Evolutionary conservation across 2,113 vertebrate genomes (phyloP).

Genomic region (Puma concolor): DNA sequence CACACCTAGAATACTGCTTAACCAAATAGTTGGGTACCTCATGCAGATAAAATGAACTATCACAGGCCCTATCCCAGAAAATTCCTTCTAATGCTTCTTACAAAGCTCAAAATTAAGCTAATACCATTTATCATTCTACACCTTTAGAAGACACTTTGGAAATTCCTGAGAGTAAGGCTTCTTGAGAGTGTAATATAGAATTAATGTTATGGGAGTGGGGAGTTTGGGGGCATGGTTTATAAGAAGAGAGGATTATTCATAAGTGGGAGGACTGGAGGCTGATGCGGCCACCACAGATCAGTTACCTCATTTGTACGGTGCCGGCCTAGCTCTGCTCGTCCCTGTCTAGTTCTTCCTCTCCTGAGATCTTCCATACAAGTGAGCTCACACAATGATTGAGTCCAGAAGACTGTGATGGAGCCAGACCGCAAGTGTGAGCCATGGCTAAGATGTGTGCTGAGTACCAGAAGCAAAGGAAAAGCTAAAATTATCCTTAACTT

Average conservation of each 20-base stretch:
- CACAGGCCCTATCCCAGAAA: not conserved
- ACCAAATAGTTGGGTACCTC: not conserved
- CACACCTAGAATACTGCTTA: not conserved
- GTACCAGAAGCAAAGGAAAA: not conserved
- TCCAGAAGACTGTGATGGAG: not conserved
- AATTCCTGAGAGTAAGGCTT: not conserved
- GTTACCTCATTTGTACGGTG: not conserved
- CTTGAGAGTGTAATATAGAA: not conserved
- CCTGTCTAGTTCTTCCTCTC: not conserved
- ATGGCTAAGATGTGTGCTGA: not conserved
- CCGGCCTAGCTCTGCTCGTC: not conserved
- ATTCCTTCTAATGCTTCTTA: not conserved
- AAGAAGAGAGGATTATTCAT: not conserved
- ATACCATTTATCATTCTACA: not conserved
- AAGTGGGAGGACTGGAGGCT: accelerated
- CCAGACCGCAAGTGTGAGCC: too few species aligned
- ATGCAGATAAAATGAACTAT: not conserved
- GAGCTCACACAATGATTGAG: not conserved
- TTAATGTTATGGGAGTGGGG: accelerated
- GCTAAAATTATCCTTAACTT: not conserved
- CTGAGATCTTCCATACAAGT: not conserved
- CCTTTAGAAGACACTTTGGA: not conserved
- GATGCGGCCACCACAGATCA: too few species aligned
- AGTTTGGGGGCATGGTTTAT: not conserved
- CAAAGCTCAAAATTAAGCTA: not conserved